Evolutionary conservation across 2,888 invertebrate species (phyloP), one percentile per base, ranked within the genome.

Genomic region (Melolontha melolontha): DNA sequence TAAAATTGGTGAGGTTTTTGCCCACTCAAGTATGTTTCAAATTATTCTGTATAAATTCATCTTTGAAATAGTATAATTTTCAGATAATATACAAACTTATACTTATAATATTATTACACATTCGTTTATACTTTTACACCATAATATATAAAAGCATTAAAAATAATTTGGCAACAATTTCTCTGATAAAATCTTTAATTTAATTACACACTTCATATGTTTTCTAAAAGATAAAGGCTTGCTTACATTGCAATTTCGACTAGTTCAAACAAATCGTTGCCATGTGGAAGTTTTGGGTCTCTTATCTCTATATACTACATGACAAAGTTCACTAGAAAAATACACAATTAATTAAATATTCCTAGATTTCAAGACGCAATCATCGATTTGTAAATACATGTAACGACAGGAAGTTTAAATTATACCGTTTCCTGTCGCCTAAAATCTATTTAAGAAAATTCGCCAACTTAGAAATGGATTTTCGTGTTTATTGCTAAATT

Each of bases 401-500:
- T 22, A 22, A 39, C 47, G 12, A 5, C 47, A 47, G 59, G 59
- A 62, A 62, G 34, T 34, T 49, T 6, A 8, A 17, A 34, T 47
- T 62, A 16, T 16, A 34, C 17, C 16, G 16, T 62, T 47, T 62
- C 47, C 47, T 29, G 47, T 11, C 41, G 22, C n/a, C 40, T 6
- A 22, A 27, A 12, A 59, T 44, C 5, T 12, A 44, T 41, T 14
- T 14, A 14, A 22, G 22, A 22, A 22, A 22, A 22, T 22, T 22
- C 22, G 22, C 1, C 4, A 4, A 22, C 22, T 22, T 22, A 22
- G 22, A 22, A 22, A 22, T 22, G 2, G 4, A 22, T 4, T 22
- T 22, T 22, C 47, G 6, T 49, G 17, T 62, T 62, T 62, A 47
- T 47, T 62, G 59, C 47, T 44, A 62, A 62, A 62, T 41, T 16